Percentiles rank a stretch among this genome's conserved stretches.
Conservation (phyloP, 2,888 invertebrate species). For the Rhagonycha lutea region DNA sequence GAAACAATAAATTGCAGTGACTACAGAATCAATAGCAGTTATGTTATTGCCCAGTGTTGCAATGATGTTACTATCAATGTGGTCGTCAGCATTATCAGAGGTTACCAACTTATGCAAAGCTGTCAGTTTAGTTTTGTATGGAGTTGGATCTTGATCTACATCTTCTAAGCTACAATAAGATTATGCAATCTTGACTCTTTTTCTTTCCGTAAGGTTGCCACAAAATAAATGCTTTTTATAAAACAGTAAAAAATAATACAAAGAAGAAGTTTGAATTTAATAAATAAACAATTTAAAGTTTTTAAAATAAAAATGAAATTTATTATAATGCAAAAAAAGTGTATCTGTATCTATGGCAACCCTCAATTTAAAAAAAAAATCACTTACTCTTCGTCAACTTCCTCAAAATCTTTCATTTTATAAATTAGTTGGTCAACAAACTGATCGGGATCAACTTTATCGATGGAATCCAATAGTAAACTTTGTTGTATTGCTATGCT, state of each 20-base stretch:
- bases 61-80: slow-evolving; percentile 58
- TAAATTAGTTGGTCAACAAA: slow-evolving; percentile 59
- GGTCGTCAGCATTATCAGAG: slow-evolving; percentile 47
- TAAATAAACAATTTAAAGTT: too few relatives aligned
- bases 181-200: background rate
- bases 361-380: background rate
- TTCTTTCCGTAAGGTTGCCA: background rate
- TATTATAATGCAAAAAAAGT: too few relatives aligned
- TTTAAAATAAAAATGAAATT: too few relatives aligned
- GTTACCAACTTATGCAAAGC: slow-evolving; percentile 58
- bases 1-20: slow-evolving; percentile 74
- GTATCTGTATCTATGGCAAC: too few relatives aligned
- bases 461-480: slow-evolving; percentile 54
- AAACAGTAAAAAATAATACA: too few relatives aligned
- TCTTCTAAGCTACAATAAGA: slow-evolving; percentile 11
- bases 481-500: slow-evolving; percentile 63
- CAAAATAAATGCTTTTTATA: too few relatives aligned
- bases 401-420: slow-evolving; percentile 60
- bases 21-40: slow-evolving; percentile 70
- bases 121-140: slow-evolving; percentile 61
- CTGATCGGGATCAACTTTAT: slow-evolving; percentile 54
- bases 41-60: slow-evolving; percentile 63
- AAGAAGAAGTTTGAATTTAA: too few relatives aligned
- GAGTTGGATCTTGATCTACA: slow-evolving; percentile 35
- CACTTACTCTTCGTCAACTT: slow-evolving; percentile 49